These are phyloP conservation scores for Drosophila acutilabella DNA, from an alignment of 2,888 invertebrate genomes.

Conservation along the genomic window DNA sequence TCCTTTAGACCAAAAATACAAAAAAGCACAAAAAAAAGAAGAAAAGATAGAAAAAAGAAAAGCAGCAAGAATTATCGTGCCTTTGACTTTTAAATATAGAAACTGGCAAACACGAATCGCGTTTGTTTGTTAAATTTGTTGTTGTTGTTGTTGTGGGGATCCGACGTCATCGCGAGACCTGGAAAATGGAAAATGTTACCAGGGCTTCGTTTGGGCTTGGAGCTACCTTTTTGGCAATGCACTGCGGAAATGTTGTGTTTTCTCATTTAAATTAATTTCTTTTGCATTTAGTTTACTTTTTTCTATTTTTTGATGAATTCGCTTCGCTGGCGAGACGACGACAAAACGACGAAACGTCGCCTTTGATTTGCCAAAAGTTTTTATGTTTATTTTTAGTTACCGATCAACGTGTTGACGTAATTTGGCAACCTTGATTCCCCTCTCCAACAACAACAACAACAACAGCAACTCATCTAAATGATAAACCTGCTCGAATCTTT, in stretches of 20 bases:
- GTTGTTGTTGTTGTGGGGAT: constrained; percentile 19
- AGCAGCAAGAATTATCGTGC: constrained; percentile 43
- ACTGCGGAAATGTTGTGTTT: constrained; percentile 62
- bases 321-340: constrained; percentile 18
- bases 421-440: constrained; percentile 78
- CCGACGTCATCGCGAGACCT: constrained; percentile 58
- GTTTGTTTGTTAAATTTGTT: constrained; percentile 29
- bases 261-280: constrained; percentile 7
- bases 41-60: constrained; percentile 2
- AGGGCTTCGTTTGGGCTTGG: constrained; percentile 10
- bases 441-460: constrained; percentile 25
- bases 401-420: constrained; percentile 74
- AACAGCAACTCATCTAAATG: constrained; percentile 6
- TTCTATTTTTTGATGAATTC: constrained; percentile 33
- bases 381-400: constrained; percentile 71
- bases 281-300: constrained; percentile 65
- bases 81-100: constrained; percentile 76
- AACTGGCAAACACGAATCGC: constrained; percentile 61
- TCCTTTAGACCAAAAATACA: constrained; percentile 41
- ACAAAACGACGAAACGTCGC: constrained; percentile 64
- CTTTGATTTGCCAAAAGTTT: constrained; percentile 69
- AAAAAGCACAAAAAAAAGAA: constrained; percentile 1
- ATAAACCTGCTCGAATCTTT: constrained; percentile 44
- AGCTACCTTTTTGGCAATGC: constrained; percentile 65
- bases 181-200: constrained; percentile 48